Evolutionary conservation across 1,140 invertebrate genomes (phyloP).

Genomic region (Callitettix versicolor): DNA sequence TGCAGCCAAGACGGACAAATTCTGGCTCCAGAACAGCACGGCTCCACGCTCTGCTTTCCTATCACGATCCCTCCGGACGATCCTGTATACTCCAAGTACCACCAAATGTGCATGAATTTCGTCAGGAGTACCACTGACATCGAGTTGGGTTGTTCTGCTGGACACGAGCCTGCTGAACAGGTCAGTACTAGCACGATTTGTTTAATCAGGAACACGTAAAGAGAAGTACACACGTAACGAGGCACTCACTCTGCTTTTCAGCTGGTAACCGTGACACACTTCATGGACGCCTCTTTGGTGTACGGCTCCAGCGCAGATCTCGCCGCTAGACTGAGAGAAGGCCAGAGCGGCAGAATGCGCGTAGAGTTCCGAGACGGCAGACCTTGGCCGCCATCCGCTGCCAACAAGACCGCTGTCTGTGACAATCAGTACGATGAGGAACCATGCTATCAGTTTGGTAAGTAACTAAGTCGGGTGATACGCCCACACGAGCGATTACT

Average conservation of each 20-base stretch:
- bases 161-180: slow-evolving; percentile 57
- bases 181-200: slow-evolving; percentile 32
- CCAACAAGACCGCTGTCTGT: slow-evolving; percentile 52
- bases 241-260: too few species aligned
- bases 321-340: slow-evolving; percentile 50
- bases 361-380: slow-evolving; percentile 48
- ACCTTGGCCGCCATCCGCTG: slow-evolving; percentile 56
- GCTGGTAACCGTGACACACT: slow-evolving; percentile 72
- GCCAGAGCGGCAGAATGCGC: slow-evolving; percentile 37
- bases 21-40: slow-evolving; percentile 28
- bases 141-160: slow-evolving; percentile 49
- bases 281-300: slow-evolving; percentile 71
- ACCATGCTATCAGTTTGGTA: slow-evolving; percentile 28
- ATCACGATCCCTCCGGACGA: slow-evolving; percentile 75
- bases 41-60: slow-evolving; percentile 60
- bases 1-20: slow-evolving; percentile 55
- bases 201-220: neutral
- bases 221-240: too few species aligned
- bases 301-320: slow-evolving; percentile 64
- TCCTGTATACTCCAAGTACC: slow-evolving; percentile 55
- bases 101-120: slow-evolving; percentile 73
- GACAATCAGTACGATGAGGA: slow-evolving; percentile 35
- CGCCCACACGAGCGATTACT: too few species aligned
- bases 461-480: too few species aligned
- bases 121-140: slow-evolving; percentile 64